Evolutionary conservation across 2,888 invertebrate species (phyloP), one percentile per base, ranked within the genome.

Genomic region (Arctia plantaginis): DNA sequence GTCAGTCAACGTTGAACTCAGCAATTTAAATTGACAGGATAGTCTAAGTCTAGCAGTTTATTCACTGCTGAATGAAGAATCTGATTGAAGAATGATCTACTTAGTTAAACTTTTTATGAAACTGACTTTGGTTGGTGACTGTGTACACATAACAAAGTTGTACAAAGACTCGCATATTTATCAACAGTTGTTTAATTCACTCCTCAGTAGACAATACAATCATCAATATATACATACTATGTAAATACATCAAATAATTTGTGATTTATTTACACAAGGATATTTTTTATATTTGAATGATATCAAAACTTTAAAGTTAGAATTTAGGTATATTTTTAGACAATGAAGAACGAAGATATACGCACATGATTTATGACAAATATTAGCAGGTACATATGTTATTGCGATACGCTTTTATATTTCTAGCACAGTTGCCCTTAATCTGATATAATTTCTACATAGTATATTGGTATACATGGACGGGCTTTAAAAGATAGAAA

Each of bases 381-480:
- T 66, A 71, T 39, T 35, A 66, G 35, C 51, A 55, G 51, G 51
- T 51, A 71, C 27, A 30, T 66, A 55, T 55, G 30, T 66, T 51
- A 66, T 66, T 55, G 51, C 27, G 51, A 18, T 65, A 55, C 39
- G 1, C 23, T 65, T 64, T 71, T n/a, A 44, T 20, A 62, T 64
- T 41, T 41, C 20, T 39, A 64, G 7, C 39, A 39, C 47, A 47
- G 6, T 23, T 20, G 41, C 10, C n/a, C 44, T 55, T 27, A 59
- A 41, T 44, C 64, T n/a, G 23, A 30, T 47, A 33, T 47, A 3
- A 47, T 51, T n/a, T 27, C 47, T 51, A 33, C 33, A 44, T 69
- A 69, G 12, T 23, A 62, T 30, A 44, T 73, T 39, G 65, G 27
- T 64, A 51, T 55, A 47, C 41, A 69, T 73, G 65, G 69, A 73